Conservation (phyloP, 1,140 invertebrate genomes). For the Micrasema minimum region DNA sequence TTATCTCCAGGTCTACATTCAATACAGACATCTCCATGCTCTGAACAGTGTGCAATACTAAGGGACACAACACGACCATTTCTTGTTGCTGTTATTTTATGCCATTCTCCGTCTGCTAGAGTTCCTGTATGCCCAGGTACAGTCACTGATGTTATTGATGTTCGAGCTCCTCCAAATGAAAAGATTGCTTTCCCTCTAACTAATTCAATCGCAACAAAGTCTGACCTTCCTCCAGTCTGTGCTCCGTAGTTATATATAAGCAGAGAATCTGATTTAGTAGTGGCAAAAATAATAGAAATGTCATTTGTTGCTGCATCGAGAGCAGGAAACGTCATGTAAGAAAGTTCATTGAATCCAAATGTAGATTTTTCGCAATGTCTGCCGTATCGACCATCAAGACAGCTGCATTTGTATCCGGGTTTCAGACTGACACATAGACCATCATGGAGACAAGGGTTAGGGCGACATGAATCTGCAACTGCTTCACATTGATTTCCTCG, state of each 20-base stretch:
- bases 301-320: slow-evolving; percentile 89
- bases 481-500: slow-evolving; percentile 89
- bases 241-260: slow-evolving; percentile 91
- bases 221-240: slow-evolving; percentile 86
- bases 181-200: slow-evolving; percentile 85
- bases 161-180: slow-evolving; percentile 88
- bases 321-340: slow-evolving; percentile 88
- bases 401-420: slow-evolving; percentile 88
- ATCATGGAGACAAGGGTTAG: slow-evolving; percentile 89
- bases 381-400: slow-evolving; percentile 88
- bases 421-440: slow-evolving; percentile 85
- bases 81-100: slow-evolving; percentile 89
- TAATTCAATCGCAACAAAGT: slow-evolving; percentile 92
- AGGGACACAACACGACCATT: slow-evolving; percentile 87
- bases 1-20: slow-evolving; percentile 85
- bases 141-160: slow-evolving; percentile 82
- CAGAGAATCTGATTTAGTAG: slow-evolving; percentile 85
- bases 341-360: slow-evolving; percentile 88
- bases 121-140: slow-evolving; percentile 72
- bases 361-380: slow-evolving; percentile 90
- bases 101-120: slow-evolving; percentile 89
- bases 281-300: slow-evolving; percentile 91
- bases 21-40: slow-evolving; percentile 86
- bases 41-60: slow-evolving; percentile 81
- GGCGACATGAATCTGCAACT: slow-evolving; percentile 85